A percentile compares a stretch with the other conserved stretches of the same genome.
phyloP scores from a whole-genome alignment of 2,113 vertebrate genomes.

The Heteronetta atricapilla region DNA sequence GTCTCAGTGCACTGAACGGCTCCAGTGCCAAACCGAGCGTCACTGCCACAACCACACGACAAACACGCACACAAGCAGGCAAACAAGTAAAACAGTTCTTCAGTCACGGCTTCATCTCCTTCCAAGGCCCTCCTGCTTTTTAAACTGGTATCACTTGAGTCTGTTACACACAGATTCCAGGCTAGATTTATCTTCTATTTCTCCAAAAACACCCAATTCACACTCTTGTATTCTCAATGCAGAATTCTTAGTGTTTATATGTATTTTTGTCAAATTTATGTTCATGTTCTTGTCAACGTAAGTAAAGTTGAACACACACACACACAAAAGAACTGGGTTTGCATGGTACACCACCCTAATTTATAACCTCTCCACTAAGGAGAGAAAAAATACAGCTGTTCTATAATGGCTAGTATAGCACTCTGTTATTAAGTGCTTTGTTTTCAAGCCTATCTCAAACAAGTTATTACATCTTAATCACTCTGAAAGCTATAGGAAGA shows the following conservation, averaged over 20 bases:
- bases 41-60: background rate
- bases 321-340: background rate
- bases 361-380: background rate
- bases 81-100: background rate
- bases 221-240: background rate
- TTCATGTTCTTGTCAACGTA: background rate
- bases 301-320: background rate
- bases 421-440: background rate
- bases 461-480: background rate
- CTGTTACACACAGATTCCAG: background rate
- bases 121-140: background rate
- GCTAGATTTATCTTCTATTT: background rate
- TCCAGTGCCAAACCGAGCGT: background rate
- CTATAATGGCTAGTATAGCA: rapidly evolving
- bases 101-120: background rate
- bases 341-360: background rate
- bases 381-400: background rate
- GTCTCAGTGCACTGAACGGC: background rate
- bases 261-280: background rate
- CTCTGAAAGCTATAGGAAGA: background rate
- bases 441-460: background rate
- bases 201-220: background rate
- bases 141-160: background rate
- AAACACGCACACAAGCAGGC: background rate
- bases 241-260: background rate